Base-by-base conservation (phyloP, 2,113 vertebrate species). In the Leptodactylus fuscus region DNA sequence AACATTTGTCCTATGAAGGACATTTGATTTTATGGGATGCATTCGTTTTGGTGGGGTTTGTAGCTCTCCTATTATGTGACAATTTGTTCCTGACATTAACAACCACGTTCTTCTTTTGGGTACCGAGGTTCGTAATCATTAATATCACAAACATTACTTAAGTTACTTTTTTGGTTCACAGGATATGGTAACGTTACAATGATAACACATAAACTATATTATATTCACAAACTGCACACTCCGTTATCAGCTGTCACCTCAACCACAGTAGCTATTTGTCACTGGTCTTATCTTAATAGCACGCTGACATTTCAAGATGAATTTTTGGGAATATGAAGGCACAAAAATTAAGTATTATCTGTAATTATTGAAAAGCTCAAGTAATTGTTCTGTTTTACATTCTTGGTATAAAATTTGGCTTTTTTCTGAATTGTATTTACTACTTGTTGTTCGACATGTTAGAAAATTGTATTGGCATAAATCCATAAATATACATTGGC, bases 171-270 rank as follows among this genome's bases (percentile, higher is more conserved):
- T 69, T 81, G 22, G 58, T 65, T 48, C 36, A 32, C 13, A 5
- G 38, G 13, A 20, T 65, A 67, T 48, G 65, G 32, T 62, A 65
- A 32, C 10, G 15, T 81, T 65, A 18, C 7, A 81, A 29, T 46
- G 78, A 81, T 81, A 65, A 67, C 24, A 65, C 44, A 44, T 78
- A 9, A 81, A 1, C 58, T 20, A 22, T 67, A 81, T 22, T 65
- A 27, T 24, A 29, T 81, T 65, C 8, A 65, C 67, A 65, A 81
- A 81, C 20, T 34, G 58, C 5, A 46, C 10, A 48, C 46, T 65
- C 24, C 60, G 5, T 62, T 80, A 80, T 60, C 55, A 44, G 48
- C 36, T 41, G 36, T 58, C 51, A 38, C 76, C 32, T 79, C 16
- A 32, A 29, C 18, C 29, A 16, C 15, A 49, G 24, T 46, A 51